Evolutionary conservation across 2,888 invertebrate genomes (phyloP).

Genomic region (Charanyca ferruginea): DNA sequence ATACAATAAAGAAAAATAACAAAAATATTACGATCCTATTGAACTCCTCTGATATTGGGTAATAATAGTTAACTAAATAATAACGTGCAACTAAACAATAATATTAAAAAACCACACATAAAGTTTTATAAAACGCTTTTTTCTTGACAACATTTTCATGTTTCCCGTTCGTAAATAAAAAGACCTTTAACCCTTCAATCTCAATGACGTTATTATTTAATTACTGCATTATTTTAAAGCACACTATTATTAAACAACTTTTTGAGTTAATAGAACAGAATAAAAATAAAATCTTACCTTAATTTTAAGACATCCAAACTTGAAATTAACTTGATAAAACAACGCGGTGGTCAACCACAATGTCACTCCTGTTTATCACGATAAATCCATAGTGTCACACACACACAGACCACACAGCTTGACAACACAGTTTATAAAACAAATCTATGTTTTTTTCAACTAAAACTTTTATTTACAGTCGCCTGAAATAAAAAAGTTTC

Average conservation of each 20-base stretch:
- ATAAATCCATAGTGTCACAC: slow-evolving; percentile 77
- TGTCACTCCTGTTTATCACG: slow-evolving; percentile 70
- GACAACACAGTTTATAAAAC: slow-evolving; percentile 69
- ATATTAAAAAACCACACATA: background rate
- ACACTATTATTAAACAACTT: slow-evolving; percentile 15
- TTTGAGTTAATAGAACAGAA: slow-evolving; percentile 29
- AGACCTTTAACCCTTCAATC: background rate
- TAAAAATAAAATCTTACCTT: slow-evolving; percentile 79
- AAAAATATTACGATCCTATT: background rate
- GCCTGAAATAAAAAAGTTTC: slow-evolving; percentile 77
- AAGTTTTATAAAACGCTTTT: background rate
- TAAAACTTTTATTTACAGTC: slow-evolving; percentile 70
- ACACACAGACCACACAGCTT: slow-evolving; percentile 71
- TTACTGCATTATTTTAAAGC: slow-evolving; percentile 15
- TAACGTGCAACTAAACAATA: slow-evolving; percentile 5
- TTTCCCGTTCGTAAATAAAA: background rate
- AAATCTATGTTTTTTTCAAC: slow-evolving; percentile 73
- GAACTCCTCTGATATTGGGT: background rate
- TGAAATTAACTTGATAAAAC: slow-evolving; percentile 70
- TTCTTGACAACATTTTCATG: background rate
- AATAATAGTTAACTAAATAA: background rate
- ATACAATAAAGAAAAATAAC: background rate
- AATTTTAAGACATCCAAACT: slow-evolving; percentile 85
- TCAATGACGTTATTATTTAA: background rate
- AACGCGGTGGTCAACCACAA: slow-evolving; percentile 69